phyloP scores from a whole-genome alignment of 2,888 invertebrate species.

The Oscheius sp. region DNA sequence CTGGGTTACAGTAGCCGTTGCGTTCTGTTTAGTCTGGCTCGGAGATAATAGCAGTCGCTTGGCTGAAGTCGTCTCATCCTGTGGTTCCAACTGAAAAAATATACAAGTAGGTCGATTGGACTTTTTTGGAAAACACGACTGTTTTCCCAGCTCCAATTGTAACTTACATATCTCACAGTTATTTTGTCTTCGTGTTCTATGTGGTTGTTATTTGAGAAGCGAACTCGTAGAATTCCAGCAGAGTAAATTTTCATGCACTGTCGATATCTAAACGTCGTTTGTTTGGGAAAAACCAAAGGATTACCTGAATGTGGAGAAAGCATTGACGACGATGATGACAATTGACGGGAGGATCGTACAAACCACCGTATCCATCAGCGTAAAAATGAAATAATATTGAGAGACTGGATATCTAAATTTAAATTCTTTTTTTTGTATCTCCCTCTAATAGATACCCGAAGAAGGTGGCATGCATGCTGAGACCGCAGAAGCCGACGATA shows the following conservation, averaged over 20 bases:
- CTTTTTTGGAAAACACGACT: not conserved
- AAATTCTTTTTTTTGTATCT: too few relatives aligned
- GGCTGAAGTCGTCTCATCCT: slow-evolving; percentile 60
- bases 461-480: slow-evolving; percentile 53
- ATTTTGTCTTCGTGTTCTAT: slow-evolving; percentile 1
- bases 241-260: slow-evolving; percentile 70
- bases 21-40: slow-evolving; percentile 33
- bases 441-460: slow-evolving; percentile 47
- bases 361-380: slow-evolving; percentile 61
- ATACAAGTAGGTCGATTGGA: too few relatives aligned
- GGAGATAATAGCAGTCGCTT: slow-evolving; percentile 60
- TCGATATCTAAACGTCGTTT: too few relatives aligned
- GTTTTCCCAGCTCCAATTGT: too few relatives aligned
- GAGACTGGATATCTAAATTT: slow-evolving; percentile 37
- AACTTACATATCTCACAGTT: slow-evolving; percentile 23
- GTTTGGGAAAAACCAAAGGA: too few relatives aligned
- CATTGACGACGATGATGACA: slow-evolving; percentile 67
- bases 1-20: slow-evolving; percentile 32
- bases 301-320: slow-evolving; percentile 62
- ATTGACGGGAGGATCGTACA: slow-evolving; percentile 65
- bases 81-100: slow-evolving; percentile 29
- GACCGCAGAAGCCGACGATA: slow-evolving; percentile 57
- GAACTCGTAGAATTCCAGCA: slow-evolving; percentile 64
- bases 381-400: slow-evolving; percentile 63
- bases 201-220: slow-evolving; percentile 16